Evolutionary conservation across 2,113 vertebrate species (phyloP).

Genomic region (Cyanoramphus novaezelandiae): DNA sequence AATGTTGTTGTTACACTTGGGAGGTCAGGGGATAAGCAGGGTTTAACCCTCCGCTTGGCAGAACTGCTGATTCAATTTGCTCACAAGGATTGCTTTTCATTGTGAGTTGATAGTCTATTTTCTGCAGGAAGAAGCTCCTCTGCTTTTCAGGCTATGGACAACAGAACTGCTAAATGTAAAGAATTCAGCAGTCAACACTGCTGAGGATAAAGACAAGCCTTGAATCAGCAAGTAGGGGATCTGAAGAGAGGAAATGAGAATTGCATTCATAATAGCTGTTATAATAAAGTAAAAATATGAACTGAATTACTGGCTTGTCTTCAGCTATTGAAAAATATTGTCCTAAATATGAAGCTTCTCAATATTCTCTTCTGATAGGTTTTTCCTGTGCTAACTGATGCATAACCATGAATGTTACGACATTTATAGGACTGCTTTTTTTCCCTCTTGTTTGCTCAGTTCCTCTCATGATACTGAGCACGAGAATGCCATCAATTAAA

Average conservation of each 20-base stretch:
- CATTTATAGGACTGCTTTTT: background rate
- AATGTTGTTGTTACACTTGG: conserved; percentile 34
- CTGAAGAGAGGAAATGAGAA: background rate
- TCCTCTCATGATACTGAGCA: background rate
- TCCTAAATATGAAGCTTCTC: background rate
- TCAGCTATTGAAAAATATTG: background rate
- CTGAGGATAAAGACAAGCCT: background rate
- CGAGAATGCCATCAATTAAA: background rate
- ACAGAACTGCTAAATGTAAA: background rate
- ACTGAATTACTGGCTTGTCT: background rate
- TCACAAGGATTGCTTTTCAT: background rate
- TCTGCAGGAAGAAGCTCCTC: background rate
- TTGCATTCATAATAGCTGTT: background rate
- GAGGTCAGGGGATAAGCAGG: conserved; percentile 25
- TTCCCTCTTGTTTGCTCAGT: background rate
- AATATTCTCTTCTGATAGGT: background rate
- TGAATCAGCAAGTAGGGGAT: background rate
- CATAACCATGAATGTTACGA: background rate
- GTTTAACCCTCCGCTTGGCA: background rate
- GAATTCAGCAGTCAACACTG: background rate
- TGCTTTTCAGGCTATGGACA: background rate
- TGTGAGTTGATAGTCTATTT: background rate
- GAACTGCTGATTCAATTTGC: background rate
- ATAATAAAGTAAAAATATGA: background rate
- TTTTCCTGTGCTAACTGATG: background rate